A percentile compares a stretch with the other conserved stretches of the same genome.
Evolutionary conservation across 2,888 invertebrate genomes (phyloP).

Genomic region (Mythimna loreyi): DNA sequence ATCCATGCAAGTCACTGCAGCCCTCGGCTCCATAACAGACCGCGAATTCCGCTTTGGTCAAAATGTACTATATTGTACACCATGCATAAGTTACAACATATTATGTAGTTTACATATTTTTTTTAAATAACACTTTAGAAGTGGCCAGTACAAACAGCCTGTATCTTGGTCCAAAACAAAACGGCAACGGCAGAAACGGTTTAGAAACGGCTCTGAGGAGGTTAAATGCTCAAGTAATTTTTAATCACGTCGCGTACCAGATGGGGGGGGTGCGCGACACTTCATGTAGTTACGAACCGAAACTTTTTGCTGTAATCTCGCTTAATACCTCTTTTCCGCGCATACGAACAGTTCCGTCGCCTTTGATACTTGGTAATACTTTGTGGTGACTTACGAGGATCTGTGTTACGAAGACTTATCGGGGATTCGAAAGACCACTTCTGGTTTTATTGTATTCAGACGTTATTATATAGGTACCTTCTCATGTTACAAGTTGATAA

Average conservation of each 20-base stretch:
- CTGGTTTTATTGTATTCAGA: slow-evolving; percentile 9
- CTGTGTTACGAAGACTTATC: slow-evolving; percentile 18
- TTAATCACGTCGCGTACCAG: slow-evolving; percentile 43
- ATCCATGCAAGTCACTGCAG: too few species aligned
- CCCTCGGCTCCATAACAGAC: too few species aligned
- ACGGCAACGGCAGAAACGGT: not conserved
- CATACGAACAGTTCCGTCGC: slow-evolving; percentile 33
- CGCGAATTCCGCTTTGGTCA: too few species aligned
- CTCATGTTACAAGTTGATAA: not conserved
- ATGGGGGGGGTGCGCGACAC: not conserved
- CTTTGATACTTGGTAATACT: slow-evolving; percentile 53
- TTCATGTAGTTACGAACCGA: slow-evolving; percentile 15
- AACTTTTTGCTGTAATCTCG: slow-evolving; percentile 47
- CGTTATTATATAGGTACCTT: slow-evolving; percentile 2
- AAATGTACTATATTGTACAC: too few species aligned
- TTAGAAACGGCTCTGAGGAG: slow-evolving; percentile 6
- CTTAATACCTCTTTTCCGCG: slow-evolving; percentile 23
- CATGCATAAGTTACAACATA: too few species aligned
- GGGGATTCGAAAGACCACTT: not conserved
- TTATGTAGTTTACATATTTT: too few species aligned
- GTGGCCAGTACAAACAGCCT: too few species aligned
- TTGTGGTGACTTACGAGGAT: slow-evolving; percentile 33
- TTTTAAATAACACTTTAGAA: too few species aligned
- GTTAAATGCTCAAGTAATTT: slow-evolving; percentile 41
- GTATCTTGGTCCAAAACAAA: too few species aligned